Evolutionary conservation across 2,113 vertebrate genomes (phyloP).

Genomic region (Caretta caretta): DNA sequence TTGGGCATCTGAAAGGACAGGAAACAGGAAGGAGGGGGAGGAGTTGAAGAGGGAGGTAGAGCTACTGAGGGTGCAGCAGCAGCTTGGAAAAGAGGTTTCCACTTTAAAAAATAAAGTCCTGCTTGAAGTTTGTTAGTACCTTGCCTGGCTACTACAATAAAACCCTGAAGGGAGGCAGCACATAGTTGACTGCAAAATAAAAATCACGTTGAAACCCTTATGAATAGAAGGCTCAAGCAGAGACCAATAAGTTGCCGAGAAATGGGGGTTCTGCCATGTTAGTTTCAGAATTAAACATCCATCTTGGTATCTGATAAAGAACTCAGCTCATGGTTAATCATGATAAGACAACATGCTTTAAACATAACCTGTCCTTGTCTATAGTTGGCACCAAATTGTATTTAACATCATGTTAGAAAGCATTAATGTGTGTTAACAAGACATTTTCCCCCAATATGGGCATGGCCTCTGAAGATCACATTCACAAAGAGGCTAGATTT

Average conservation of each 20-base stretch:
- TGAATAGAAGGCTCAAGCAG: background rate
- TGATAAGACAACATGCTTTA: background rate
- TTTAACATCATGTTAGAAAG: background rate
- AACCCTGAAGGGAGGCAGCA: background rate
- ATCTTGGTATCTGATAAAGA: background rate
- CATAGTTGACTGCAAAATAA: background rate
- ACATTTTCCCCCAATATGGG: background rate
- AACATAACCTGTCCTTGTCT: background rate
- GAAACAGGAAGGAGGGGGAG: too few relatives aligned
- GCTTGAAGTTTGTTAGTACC: too few relatives aligned
- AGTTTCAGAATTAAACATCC: background rate
- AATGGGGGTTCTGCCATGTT: background rate
- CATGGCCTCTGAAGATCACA: background rate
- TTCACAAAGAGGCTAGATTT: background rate
- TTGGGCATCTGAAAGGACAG: too few relatives aligned
- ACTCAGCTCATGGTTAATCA: background rate
- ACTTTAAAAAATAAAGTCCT: too few relatives aligned
- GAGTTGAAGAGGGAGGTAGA: too few relatives aligned
- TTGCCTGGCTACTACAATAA: too few relatives aligned
- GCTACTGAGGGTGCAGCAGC: too few relatives aligned
- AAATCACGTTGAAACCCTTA: background rate
- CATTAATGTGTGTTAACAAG: background rate
- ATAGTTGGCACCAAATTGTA: background rate
- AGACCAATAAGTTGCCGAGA: background rate
- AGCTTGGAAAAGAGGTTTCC: too few relatives aligned